Evolutionary conservation across 2,113 vertebrate species (phyloP).

Genomic region (Cyanistes caeruleus): DNA sequence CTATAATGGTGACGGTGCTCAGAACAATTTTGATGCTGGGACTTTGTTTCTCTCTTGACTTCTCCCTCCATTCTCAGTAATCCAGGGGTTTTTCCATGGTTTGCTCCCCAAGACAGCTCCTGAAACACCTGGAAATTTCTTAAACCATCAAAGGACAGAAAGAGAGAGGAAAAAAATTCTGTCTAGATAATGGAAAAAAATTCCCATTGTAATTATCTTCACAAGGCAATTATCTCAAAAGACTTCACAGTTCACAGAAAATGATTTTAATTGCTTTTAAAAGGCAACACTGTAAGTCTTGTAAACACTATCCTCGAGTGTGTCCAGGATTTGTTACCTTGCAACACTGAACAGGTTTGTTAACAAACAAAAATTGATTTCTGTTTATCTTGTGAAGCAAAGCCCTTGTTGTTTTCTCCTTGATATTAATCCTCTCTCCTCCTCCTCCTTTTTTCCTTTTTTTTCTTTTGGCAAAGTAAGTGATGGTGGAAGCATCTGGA

Average conservation of each 20-base stretch:
- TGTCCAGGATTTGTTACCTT: constrained; percentile 22
- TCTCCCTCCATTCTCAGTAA: not conserved
- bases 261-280: constrained; percentile 31
- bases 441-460: not conserved
- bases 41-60: not conserved
- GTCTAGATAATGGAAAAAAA: not conserved
- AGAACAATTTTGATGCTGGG: not conserved
- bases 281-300: not conserved
- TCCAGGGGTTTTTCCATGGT: not conserved
- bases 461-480: not conserved
- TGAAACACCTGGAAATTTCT: not conserved
- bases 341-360: constrained; percentile 19
- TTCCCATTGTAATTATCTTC: not conserved
- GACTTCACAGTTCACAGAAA: not conserved
- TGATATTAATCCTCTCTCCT: constrained; percentile 4
- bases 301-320: not conserved
- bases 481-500: constrained; percentile 24
- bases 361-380: constrained; percentile 49
- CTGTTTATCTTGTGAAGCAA: constrained; percentile 31
- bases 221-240: constrained; percentile 12
- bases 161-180: not conserved
- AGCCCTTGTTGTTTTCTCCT: not conserved
- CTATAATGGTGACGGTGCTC: not conserved
- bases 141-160: not conserved
- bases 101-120: not conserved